Conservation (phyloP, 2,113 vertebrate species). For the Pollimyrus isidori region DNA sequence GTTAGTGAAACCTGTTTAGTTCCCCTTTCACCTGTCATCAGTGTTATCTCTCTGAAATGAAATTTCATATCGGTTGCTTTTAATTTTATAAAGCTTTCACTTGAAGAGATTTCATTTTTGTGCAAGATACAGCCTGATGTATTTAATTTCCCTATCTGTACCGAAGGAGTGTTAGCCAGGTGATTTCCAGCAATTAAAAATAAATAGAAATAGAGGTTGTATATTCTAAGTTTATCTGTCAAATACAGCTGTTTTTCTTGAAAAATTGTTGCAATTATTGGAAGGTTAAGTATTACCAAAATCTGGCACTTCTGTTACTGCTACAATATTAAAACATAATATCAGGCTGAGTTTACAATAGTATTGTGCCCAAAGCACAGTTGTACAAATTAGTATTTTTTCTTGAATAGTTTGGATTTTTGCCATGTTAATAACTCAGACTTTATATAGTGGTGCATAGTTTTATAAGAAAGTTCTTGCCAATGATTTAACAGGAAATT, state of each 20-base stretch:
- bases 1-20: background rate
- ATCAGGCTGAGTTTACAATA: background rate
- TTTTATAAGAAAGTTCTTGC: background rate
- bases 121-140: background rate
- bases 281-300: background rate
- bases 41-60: background rate
- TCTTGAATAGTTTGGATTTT: background rate
- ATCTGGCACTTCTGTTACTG: background rate
- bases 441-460: background rate
- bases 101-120: background rate
- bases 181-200: background rate
- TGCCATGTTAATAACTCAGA: background rate
- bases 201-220: background rate
- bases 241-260: background rate
- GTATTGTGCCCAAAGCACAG: background rate
- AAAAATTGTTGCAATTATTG: background rate
- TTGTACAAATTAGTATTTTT: background rate
- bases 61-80: background rate
- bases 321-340: background rate
- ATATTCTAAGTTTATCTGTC: background rate
- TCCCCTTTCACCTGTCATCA: background rate
- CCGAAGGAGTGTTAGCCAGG: background rate
- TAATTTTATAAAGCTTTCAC: background rate
- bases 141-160: background rate
- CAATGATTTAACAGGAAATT: background rate